Evolutionary conservation across 2,797 vertebrate genomes (phyloP), one percentile per base, ranked within the genome.

Genomic region (Parambassis ranga): DNA sequence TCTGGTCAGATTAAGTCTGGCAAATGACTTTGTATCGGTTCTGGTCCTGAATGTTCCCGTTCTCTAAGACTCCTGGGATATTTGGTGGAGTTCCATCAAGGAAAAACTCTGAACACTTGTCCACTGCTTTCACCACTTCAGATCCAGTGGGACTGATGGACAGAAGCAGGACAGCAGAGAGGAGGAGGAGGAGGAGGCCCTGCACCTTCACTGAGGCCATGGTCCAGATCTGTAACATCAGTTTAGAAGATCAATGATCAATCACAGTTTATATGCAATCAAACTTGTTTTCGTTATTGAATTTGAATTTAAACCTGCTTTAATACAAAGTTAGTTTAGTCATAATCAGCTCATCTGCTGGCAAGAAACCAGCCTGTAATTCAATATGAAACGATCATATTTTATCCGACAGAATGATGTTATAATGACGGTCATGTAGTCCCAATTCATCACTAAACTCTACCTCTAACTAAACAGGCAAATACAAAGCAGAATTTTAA

Each of bases 21-120:
- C 84, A 90, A 9, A 89, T 79, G 13, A 32, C 27, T 32, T 72
- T 76, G 51, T 84, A 86, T 6, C 33, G 22, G 33, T 19, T 22
- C 65, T 72, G 79, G 42, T 79, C 1, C 4, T 10, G 26, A 59
- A 79, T 60, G 1, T 2, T 19, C 3, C 72, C 77, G 1, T 6
- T 2, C 11, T 38, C 26, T 14, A 84, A 43, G 38, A 86, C 27
- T 1, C 48, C 36, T 0, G 27, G 48, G 7, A 84, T 10, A 1
- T 22, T 1, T 15, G 76, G 79, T 1, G 70, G 39, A 11, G 1
- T 44, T 18, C 13, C 1, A 0, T 7, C 0, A 4, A 82, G 59
- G 23, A 86, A 42, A 19, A 69, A 84, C 1, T 15, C 2, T 0
- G 1, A 1, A 19, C 84, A 86, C 1, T 51, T 3, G 0, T 60